These are phyloP conservation scores for Strigamia maritima DNA, from an alignment of 2,888 invertebrate species.

Conservation along the genomic window DNA sequence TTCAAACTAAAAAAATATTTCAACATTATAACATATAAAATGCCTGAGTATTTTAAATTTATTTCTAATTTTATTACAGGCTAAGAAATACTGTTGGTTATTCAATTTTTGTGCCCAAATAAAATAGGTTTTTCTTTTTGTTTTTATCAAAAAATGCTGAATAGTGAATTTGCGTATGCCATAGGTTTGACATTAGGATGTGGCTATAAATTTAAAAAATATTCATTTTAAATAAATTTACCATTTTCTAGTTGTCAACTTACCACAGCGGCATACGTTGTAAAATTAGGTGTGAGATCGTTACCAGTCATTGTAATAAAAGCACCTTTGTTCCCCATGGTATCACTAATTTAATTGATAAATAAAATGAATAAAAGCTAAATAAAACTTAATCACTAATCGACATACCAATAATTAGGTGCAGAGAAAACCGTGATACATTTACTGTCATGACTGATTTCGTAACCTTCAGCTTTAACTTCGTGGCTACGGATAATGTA, in stretches of 20 bases:
- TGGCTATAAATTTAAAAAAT: conserved; percentile 65
- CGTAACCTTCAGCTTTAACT: conserved; percentile 94
- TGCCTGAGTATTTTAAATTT: not conserved
- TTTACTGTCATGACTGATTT: conserved; percentile 87
- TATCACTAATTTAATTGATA: conserved; percentile 67
- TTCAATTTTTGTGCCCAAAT: conserved; percentile 8
- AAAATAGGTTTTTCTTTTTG: not conserved
- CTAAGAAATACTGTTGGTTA: conserved; percentile 4
- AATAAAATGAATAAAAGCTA: not conserved
- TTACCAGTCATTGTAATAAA: conserved; percentile 92
- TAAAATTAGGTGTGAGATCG: conserved; percentile 84
- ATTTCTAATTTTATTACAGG: not conserved
- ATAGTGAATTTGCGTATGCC: conserved; percentile 87
- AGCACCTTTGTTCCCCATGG: conserved; percentile 98
- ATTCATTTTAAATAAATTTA: not conserved
- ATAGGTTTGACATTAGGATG: conserved; percentile 97
- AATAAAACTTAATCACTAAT: not conserved
- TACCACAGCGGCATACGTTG: conserved; percentile 92
- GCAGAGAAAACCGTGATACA: conserved; percentile 99
- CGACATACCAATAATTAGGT: conserved; percentile 93
- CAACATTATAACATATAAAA: not conserved
- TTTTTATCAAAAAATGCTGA: conserved; percentile 68
- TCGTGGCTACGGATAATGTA: conserved; percentile 96
- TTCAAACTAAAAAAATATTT: not conserved
- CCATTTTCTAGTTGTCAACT: conserved; percentile 52